Evolutionary conservation across 2,888 invertebrate genomes (phyloP), one percentile per base, ranked within the genome.

Genomic region (Drosophila austrosaltans): DNA sequence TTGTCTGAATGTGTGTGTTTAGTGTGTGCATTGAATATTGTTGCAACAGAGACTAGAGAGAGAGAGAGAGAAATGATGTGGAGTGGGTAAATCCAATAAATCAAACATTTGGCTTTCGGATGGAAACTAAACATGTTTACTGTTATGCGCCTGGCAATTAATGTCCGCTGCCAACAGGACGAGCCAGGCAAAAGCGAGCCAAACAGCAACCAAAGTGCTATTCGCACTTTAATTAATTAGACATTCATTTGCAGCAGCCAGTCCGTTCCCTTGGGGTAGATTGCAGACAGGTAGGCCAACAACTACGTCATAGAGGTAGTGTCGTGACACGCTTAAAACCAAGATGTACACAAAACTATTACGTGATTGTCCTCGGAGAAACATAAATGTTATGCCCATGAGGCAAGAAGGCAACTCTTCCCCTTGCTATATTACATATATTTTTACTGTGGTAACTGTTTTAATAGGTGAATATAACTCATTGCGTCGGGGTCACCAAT

Each of bases 191-290:
- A 72, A 28, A 48, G 48, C 56, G 71, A 53, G 71, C 57, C 40
- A 60, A 32, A 42, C 63, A 30, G 54, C 76, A 59, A 56, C 66
- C 54, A 63, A 77, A 63, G 72, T 72, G 79, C 80, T 82, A 76
- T 87, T 87, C 76, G 88, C 87, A 84, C 84, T 85, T 85, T 81
- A 85, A 85, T 85, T 85, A 88, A 85, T 85, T 88, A 86, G 89
- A 87, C 87, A 88, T 87, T 85, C 79, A 85, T 88, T 84, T 86
- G 81, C 75, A 76, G 68, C 72, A 76, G 56, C 42, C 22, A 48
- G 16, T 25, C 48, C 48, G 22, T 48, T 48, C 79, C 77, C 68
- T 77, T 28, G 62, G 64, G 82, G 71, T 60, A 75, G 68, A 48
- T 48, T 22, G 22, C 22, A 48, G 12, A 28, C 54, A 53, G 40